Conservation (phyloP, 2,797 vertebrate genomes). For the Urosaurus nigricauda region DNA sequence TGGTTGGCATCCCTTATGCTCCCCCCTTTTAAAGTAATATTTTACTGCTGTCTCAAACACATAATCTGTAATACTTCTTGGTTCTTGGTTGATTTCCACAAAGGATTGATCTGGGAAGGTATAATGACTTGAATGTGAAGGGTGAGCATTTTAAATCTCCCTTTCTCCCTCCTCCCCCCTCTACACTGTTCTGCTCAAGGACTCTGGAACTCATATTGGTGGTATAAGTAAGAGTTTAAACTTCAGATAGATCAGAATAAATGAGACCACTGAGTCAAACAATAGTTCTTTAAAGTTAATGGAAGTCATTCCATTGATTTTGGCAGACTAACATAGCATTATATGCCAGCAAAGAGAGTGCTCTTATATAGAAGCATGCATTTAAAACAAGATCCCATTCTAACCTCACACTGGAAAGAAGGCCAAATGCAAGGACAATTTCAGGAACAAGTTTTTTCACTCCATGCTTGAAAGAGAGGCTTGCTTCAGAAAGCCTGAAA, state of each 20-base stretch:
- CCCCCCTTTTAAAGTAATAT: constrained; percentile 66
- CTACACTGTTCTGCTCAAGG: neutral
- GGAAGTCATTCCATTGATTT: constrained; percentile 13
- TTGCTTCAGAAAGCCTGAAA: neutral
- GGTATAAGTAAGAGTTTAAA: constrained; percentile 74
- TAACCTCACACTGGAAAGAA: neutral
- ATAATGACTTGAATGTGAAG: constrained; percentile 58
- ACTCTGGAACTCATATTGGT: constrained; percentile 41
- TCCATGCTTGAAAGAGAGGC: neutral
- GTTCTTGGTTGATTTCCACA: constrained; percentile 52
- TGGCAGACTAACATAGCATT: neutral
- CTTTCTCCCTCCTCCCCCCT: neutral
- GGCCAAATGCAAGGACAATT: neutral
- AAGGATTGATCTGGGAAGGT: constrained; percentile 49
- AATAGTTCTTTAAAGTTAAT: constrained; percentile 35
- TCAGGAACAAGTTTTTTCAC: neutral
- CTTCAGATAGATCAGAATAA: constrained; percentile 74
- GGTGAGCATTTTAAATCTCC: constrained; percentile 45
- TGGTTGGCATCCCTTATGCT: constrained; percentile 68
- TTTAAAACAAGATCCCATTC: neutral
- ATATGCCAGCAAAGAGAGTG: neutral
- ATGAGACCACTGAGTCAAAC: constrained; percentile 67
- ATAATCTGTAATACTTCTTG: constrained; percentile 64
- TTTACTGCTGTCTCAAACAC: constrained; percentile 67
- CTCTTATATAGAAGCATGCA: neutral